Evolutionary conservation across 2,113 vertebrate genomes (phyloP).

Genomic region (Mugil cephalus): DNA sequence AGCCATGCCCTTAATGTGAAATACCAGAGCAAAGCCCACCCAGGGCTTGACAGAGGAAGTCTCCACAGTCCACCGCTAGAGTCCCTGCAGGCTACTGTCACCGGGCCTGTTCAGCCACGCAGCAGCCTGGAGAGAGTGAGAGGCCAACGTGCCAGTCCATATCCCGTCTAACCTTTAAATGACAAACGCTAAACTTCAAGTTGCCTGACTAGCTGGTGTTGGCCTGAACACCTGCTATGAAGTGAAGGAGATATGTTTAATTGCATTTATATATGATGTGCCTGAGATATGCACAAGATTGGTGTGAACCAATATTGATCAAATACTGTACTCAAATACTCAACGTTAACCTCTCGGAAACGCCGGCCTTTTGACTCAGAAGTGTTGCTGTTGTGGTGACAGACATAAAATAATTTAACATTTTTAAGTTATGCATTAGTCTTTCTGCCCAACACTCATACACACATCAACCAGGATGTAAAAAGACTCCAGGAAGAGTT

Average conservation of each 20-base stretch:
- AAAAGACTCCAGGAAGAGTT: no score
- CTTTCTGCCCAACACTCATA: no score
- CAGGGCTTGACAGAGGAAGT: constrained; percentile 59
- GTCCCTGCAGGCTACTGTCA: constrained; percentile 65
- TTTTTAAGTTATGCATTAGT: no score
- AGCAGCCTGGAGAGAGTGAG: constrained; percentile 63
- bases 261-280: no score
- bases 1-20: constrained; percentile 71
- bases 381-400: no score
- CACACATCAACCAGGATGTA: no score
- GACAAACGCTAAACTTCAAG: constrained; percentile 46
- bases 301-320: no score
- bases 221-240: constrained; percentile 28
- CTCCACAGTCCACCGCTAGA: constrained; percentile 37
- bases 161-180: constrained; percentile 80
- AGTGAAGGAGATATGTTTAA: neutral
- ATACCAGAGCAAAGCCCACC: constrained; percentile 74
- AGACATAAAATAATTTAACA: no score
- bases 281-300: no score
- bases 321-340: no score
- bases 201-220: constrained; percentile 13
- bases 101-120: constrained; percentile 40
- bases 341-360: no score
- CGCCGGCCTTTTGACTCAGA: no score
- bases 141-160: constrained; percentile 66